Evolutionary conservation across 1,140 invertebrate species (phyloP).

Genomic region (Dolichoris vasculosae): DNA sequence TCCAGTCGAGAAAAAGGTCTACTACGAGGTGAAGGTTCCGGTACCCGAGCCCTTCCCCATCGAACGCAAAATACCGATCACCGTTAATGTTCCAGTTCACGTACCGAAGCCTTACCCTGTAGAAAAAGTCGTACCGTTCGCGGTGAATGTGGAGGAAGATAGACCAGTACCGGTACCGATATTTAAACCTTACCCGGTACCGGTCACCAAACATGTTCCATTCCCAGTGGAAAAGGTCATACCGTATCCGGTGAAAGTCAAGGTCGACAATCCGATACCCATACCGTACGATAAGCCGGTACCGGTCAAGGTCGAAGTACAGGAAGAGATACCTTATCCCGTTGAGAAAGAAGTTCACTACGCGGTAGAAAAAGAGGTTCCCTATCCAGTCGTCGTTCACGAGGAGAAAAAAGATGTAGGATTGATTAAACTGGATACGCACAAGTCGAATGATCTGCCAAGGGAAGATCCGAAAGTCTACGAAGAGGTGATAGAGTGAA

Average conservation of each 20-base stretch:
- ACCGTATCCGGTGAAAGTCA: slow-evolving; percentile 78
- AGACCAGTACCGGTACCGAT: slow-evolving; percentile 77
- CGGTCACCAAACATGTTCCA: slow-evolving; percentile 76
- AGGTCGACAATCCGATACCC: slow-evolving; percentile 71
- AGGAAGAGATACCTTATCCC: slow-evolving; percentile 60
- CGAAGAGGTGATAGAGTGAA: slow-evolving; percentile 4
- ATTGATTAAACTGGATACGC: background rate
- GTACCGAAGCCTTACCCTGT: slow-evolving; percentile 77
- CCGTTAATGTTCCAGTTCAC: slow-evolving; percentile 79
- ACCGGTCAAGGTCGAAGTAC: slow-evolving; percentile 62
- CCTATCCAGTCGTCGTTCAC: slow-evolving; percentile 59
- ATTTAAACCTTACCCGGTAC: slow-evolving; percentile 67
- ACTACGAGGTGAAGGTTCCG: slow-evolving; percentile 78
- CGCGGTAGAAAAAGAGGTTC: slow-evolving; percentile 62
- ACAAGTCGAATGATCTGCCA: background rate
- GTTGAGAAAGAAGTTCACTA: slow-evolving; percentile 59
- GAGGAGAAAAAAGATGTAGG: slow-evolving; percentile 48
- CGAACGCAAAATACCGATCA: slow-evolving; percentile 76
- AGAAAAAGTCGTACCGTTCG: slow-evolving; percentile 71
- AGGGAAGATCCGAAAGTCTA: slow-evolving; percentile 47
- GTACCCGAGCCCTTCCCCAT: slow-evolving; percentile 79
- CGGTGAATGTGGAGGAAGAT: slow-evolving; percentile 76
- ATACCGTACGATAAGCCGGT: slow-evolving; percentile 65
- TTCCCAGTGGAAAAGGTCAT: slow-evolving; percentile 76
- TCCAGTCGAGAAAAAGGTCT: slow-evolving; percentile 80